A percentile compares a stretch with the other conserved stretches of the same genome.
Evolutionary conservation across 2,888 invertebrate species (phyloP).

Genomic region (Eupithecia subumbrata): DNA sequence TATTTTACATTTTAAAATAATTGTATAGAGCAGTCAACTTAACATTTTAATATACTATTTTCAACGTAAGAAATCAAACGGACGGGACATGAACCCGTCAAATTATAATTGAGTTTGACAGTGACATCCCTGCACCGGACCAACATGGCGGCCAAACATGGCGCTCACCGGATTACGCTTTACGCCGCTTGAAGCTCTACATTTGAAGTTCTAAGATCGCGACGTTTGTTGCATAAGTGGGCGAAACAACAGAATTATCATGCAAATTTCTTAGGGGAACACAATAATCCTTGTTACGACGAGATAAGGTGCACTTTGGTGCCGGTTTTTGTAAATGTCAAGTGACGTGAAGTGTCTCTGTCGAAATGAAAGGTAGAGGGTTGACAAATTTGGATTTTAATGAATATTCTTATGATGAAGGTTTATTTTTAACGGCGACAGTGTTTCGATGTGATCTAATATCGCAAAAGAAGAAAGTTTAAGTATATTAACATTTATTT

Average conservation of each 20-base stretch:
- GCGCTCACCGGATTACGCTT: conserved; percentile 45
- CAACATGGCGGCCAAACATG: conserved; percentile 48
- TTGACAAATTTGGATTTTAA: conserved; percentile 33
- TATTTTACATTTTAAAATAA: background rate
- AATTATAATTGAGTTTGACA: conserved; percentile 44
- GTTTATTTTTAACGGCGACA: background rate
- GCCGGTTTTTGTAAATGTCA: conserved; percentile 22
- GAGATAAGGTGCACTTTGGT: conserved; percentile 31
- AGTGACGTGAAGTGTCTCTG: conserved; percentile 39
- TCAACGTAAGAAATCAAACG: background rate
- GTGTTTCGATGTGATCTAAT: background rate
- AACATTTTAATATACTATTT: background rate
- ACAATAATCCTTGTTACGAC: conserved; percentile 15
- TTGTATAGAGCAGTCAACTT: background rate
- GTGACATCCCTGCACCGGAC: conserved; percentile 44
- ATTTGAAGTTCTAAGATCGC: conserved; percentile 50
- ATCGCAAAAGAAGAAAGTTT: background rate
- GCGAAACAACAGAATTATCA: conserved; percentile 51
- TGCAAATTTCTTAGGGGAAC: conserved; percentile 45
- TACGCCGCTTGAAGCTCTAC: conserved; percentile 46
- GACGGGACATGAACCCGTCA: conserved; percentile 14
- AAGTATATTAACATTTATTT: too few relatives aligned
- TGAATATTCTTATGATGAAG: conserved; percentile 16
- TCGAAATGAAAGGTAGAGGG: conserved; percentile 36
- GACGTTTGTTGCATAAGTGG: conserved; percentile 46